Evolutionary conservation across 2,888 invertebrate species (phyloP).

Genomic region (Tetheella fluctuosa): DNA sequence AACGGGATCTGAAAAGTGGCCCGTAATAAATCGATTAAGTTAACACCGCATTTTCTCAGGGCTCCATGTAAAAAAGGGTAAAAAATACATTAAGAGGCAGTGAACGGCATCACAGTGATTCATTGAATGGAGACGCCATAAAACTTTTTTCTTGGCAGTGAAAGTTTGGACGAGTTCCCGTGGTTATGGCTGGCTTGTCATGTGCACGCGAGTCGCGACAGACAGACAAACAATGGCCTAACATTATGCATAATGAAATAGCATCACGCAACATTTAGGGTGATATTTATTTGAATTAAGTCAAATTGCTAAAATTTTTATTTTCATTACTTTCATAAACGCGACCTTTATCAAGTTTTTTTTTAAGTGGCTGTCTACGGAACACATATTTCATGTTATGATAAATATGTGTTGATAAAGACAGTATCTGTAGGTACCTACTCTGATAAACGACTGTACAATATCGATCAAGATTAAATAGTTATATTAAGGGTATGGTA

Average conservation of each 20-base stretch:
- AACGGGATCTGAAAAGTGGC: conserved; percentile 29
- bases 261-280: conserved; percentile 35
- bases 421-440: too few relatives aligned
- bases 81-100: conserved; percentile 33
- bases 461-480: background rate
- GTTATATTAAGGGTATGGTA: background rate
- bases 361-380: too few relatives aligned
- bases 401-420: too few relatives aligned
- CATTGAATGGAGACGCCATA: conserved; percentile 47
- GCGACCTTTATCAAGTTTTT: background rate
- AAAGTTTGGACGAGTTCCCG: conserved; percentile 59
- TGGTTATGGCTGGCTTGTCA: conserved; percentile 33
- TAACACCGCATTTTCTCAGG: conserved; percentile 40
- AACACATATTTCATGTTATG: too few relatives aligned
- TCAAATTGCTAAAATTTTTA: conserved; percentile 33
- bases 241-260: conserved; percentile 41
- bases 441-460: background rate
- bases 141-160: conserved; percentile 57
- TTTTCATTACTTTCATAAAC: conserved; percentile 13
- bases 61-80: conserved; percentile 28
- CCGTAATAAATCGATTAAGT: conserved; percentile 28
- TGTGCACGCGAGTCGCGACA: conserved; percentile 30
- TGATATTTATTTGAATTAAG: conserved; percentile 38
- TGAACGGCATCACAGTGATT: conserved; percentile 62
- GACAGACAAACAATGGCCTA: conserved; percentile 40